These are phyloP conservation scores for Leptodirus hochenwartii DNA, from an alignment of 2,888 invertebrate genomes.

Conservation along the genomic window DNA sequence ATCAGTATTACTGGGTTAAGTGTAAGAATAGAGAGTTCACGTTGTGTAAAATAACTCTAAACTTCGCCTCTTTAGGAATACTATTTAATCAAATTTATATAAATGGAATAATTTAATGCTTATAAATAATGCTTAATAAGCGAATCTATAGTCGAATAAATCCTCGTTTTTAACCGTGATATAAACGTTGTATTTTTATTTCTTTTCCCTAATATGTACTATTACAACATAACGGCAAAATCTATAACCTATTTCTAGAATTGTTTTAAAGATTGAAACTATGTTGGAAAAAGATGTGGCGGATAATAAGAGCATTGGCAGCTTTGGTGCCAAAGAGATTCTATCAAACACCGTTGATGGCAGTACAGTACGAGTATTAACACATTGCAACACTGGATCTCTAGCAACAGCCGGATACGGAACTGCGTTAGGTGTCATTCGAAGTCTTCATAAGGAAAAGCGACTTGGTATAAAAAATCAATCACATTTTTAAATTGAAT, in stretches of 20 bases:
- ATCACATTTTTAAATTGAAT: conserved; percentile 1
- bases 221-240: too few relatives aligned
- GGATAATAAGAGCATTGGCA: conserved; percentile 76
- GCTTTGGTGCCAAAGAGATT: conserved; percentile 65
- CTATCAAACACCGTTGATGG: conserved; percentile 38
- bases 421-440: conserved; percentile 91
- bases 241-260: too few relatives aligned
- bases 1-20: too few relatives aligned
- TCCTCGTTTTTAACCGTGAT: neutral
- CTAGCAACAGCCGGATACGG: conserved; percentile 96
- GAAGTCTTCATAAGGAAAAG: conserved; percentile 54
- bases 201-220: too few relatives aligned
- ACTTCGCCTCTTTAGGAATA: too few relatives aligned
- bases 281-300: conserved; percentile 75
- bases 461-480: conserved; percentile 40
- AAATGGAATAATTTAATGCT: too few relatives aligned
- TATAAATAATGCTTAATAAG: too few relatives aligned
- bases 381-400: conserved; percentile 97
- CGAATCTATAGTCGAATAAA: too few relatives aligned
- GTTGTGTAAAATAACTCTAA: too few relatives aligned
- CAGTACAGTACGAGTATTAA: conserved; percentile 54
- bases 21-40: too few relatives aligned
- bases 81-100: too few relatives aligned
- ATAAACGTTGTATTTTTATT: conserved; percentile 7
- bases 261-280: conserved; percentile 55